Conservation (phyloP, 92 coral and sea anemone species). For the Parazoanthus atlanticus region DNA sequence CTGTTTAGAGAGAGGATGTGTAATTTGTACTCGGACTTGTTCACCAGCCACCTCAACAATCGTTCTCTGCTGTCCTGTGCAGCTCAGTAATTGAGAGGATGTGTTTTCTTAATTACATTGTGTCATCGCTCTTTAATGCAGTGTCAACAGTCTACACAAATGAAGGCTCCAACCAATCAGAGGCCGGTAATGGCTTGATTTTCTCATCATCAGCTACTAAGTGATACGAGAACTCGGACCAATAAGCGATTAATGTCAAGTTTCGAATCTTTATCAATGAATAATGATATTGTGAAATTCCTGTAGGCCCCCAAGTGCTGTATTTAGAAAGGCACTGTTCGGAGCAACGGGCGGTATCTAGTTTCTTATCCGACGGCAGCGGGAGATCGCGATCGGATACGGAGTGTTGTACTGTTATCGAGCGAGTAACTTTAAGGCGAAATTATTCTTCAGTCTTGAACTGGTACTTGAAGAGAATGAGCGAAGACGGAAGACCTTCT, state of each 20-base stretch:
- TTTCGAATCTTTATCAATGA: constrained; percentile 96
- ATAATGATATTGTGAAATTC: constrained; percentile 97
- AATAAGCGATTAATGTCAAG: constrained; percentile 96
- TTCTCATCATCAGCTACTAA: constrained; percentile 95
- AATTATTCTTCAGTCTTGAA: constrained; percentile 19
- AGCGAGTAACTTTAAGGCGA: constrained; percentile 39
- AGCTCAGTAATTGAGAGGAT: constrained; percentile 90
- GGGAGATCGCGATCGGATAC: constrained; percentile 60
- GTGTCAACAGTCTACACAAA: constrained; percentile 97
- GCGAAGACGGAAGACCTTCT: constrained; percentile 71
- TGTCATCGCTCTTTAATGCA: constrained; percentile 96
- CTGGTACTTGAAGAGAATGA: constrained; percentile 56
- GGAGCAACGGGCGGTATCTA: constrained; percentile 88
- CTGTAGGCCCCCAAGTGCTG: constrained; percentile 94
- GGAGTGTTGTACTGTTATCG: constrained; percentile 40
- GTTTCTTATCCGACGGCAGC: constrained; percentile 69
- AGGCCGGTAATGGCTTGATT: constrained; percentile 85
- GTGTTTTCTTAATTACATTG: constrained; percentile 95
- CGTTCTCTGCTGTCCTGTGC: constrained; percentile 19
- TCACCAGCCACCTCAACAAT: constrained; percentile 22
- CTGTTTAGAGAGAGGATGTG: constrained; percentile 76
- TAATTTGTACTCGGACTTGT: constrained; percentile 78
- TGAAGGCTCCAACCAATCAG: constrained; percentile 84
- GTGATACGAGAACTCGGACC: constrained; percentile 95
- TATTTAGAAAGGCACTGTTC: constrained; percentile 81